Conservation (phyloP, 2,113 vertebrate genomes). For the Rana temporaria region DNA sequence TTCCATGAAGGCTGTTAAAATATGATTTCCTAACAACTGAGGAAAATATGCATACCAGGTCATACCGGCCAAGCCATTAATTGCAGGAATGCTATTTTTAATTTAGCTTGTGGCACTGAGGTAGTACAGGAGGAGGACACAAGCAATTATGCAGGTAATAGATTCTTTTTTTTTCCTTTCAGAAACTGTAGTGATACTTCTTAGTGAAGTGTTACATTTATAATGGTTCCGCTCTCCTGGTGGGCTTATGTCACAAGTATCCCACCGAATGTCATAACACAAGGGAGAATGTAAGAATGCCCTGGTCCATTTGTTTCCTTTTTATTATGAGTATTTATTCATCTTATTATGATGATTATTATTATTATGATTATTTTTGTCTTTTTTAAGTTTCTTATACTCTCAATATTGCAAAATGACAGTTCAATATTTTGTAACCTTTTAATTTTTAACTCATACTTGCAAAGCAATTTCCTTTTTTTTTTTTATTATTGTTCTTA, state of each 20-base stretch:
- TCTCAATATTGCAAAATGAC: no score
- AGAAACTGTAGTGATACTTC: constrained; percentile 28
- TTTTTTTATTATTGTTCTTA: no score
- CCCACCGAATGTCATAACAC: background rate
- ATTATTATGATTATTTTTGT: background rate
- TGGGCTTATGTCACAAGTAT: constrained; percentile 11
- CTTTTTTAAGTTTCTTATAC: background rate
- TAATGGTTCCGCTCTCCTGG: constrained; percentile 6
- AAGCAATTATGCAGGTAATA: constrained; percentile 53
- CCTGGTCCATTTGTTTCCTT: background rate
- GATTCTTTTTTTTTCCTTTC: constrained; percentile 42
- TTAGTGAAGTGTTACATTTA: constrained; percentile 28
- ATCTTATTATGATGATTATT: background rate
- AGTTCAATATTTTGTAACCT: no score
- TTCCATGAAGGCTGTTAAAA: constrained; percentile 54
- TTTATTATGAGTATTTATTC: background rate
- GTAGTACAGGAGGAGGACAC: constrained; percentile 43
- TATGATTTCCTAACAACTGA: constrained; percentile 51
- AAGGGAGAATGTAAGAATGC: background rate
- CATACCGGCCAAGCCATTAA: constrained; percentile 49
- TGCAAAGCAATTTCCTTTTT: no score
- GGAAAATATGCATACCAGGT: constrained; percentile 52
- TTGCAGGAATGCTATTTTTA: constrained; percentile 55
- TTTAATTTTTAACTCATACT: no score
- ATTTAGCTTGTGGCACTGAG: constrained; percentile 48